Evolutionary conservation across 1,140 invertebrate genomes (phyloP).

Genomic region (Protaetia brevitarsis): DNA sequence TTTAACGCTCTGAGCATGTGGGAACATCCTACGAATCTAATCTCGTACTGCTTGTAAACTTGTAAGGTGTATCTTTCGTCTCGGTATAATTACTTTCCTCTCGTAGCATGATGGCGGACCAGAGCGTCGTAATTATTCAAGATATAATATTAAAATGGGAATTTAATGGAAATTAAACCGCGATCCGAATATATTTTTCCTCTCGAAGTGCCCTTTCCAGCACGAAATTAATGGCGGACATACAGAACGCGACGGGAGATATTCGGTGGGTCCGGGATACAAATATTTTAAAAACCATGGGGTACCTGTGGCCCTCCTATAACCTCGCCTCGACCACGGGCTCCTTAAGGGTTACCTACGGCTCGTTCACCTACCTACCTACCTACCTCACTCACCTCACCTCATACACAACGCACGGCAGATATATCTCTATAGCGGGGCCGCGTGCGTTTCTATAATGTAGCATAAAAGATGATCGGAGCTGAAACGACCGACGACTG

Average conservation of each 20-base stretch:
- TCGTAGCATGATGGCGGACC: no score
- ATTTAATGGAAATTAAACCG: slow-evolving; percentile 17
- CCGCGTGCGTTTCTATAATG: no score
- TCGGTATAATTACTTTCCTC: no score
- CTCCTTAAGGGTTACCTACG: not conserved
- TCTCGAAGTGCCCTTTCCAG: slow-evolving; percentile 9
- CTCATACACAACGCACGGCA: not conserved
- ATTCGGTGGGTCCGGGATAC: slow-evolving; percentile 7
- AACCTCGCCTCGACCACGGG: not conserved
- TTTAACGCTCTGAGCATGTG: no score
- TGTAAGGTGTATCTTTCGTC: no score
- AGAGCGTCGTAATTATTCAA: slow-evolving; percentile 16
- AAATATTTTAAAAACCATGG: slow-evolving; percentile 9
- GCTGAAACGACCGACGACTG: no score
- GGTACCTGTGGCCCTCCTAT: not conserved
- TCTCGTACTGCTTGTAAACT: no score
- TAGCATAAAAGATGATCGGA: no score
- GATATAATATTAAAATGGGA: slow-evolving; percentile 18
- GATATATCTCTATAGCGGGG: not conserved
- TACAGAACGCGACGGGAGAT: slow-evolving; percentile 9
- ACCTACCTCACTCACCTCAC: not conserved
- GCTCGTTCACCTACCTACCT: not conserved
- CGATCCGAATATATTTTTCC: not conserved
- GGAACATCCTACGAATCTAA: no score
- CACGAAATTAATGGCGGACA: not conserved